Percentiles rank a stretch among this genome's conserved stretches.
Evolutionary conservation across 2,888 invertebrate genomes (phyloP).

Genomic region (Furcula furcula): DNA sequence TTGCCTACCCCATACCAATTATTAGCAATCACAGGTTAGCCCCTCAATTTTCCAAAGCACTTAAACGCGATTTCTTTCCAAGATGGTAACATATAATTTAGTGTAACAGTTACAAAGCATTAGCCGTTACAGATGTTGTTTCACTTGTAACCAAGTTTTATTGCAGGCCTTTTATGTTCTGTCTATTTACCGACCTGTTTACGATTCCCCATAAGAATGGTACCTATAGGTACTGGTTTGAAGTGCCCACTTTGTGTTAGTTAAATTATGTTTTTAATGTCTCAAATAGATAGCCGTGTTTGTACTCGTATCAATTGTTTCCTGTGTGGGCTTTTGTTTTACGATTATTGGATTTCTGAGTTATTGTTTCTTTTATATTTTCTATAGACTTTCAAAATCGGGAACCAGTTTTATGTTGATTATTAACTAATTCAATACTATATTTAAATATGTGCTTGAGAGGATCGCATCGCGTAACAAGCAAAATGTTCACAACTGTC

Average conservation of each 20-base stretch:
- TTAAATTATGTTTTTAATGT: not conserved
- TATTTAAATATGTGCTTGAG: too few relatives aligned
- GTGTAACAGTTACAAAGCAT: not conserved
- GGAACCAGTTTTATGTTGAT: too few relatives aligned
- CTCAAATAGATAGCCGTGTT: not conserved
- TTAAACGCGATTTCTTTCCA: not conserved
- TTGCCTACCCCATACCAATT: too few relatives aligned
- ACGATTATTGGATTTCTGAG: not conserved
- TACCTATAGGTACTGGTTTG: not conserved
- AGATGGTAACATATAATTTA: not conserved
- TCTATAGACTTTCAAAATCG: too few relatives aligned
- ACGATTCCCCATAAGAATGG: not conserved
- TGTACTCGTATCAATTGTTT: not conserved
- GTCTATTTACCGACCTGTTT: not conserved
- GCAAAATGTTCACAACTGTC: too few relatives aligned
- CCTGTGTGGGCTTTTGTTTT: not conserved
- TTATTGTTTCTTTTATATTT: too few relatives aligned
- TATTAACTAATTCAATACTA: too few relatives aligned
- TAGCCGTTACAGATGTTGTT: conserved; percentile 3
- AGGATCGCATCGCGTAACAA: too few relatives aligned
- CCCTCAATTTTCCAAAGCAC: not conserved
- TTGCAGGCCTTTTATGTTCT: conserved; percentile 2
- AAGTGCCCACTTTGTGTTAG: not conserved
- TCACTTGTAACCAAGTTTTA: conserved; percentile 2
- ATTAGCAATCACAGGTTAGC: too few relatives aligned